Percentiles rank a stretch among this genome's conserved stretches.
Evolutionary conservation across 2,797 vertebrate genomes (phyloP).

Genomic region (Orientallactaga sibirica): DNA sequence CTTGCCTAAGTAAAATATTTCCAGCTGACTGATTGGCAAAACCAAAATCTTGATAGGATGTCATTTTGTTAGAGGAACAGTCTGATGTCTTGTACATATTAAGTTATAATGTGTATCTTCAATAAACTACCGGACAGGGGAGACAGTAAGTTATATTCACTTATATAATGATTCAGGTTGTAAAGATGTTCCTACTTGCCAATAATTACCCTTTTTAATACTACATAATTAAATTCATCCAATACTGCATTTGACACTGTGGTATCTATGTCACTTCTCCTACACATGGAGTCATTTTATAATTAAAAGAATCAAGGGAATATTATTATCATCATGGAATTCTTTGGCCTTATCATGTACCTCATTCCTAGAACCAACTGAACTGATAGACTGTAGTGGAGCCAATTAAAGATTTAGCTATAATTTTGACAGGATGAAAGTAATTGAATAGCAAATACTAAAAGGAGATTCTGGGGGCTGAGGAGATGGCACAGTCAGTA

Average conservation of each 20-base stretch:
- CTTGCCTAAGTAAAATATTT: not conserved
- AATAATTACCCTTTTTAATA: not conserved
- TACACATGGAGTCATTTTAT: not conserved
- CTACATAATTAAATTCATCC: not conserved
- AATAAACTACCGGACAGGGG: not conserved
- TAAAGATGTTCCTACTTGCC: not conserved
- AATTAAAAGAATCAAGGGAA: not conserved
- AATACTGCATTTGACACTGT: not conserved
- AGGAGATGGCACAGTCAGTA: too few relatives aligned
- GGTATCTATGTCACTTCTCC: not conserved
- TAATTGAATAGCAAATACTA: too few relatives aligned
- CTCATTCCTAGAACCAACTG: not conserved
- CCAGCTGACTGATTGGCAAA: not conserved
- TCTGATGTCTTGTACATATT: not conserved
- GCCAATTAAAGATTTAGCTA: not conserved
- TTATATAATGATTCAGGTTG: not conserved
- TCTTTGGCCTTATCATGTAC: not conserved
- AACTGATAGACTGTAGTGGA: not conserved
- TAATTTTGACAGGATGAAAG: not conserved
- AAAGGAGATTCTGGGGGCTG: too few relatives aligned
- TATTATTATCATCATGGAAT: not conserved
- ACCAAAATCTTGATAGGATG: not conserved
- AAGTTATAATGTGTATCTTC: not conserved
- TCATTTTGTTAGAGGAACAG: not conserved
- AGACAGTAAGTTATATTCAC: not conserved